Evolutionary conservation across 1,140 invertebrate genomes (phyloP), one percentile per base, ranked within the genome.

Genomic region (Lordiphosa collinella): DNA sequence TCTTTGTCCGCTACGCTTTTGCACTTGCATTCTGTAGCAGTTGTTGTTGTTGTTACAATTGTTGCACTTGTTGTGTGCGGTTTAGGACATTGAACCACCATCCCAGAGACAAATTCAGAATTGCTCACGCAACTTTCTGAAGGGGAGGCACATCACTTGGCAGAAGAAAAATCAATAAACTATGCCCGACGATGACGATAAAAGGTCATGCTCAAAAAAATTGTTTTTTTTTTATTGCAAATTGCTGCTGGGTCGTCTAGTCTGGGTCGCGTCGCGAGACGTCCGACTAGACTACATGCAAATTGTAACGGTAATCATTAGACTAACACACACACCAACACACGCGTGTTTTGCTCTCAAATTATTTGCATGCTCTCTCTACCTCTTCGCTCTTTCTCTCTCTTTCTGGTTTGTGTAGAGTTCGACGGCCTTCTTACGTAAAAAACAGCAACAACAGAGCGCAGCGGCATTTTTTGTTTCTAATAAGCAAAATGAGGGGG

Each of bases 341-440:
- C 61, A 31, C 31, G n/a, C 32, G 29, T 31, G 51, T 29, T 29
- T 12, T 38, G 29, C 29, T 60, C 55, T 50, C 50, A 13, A 41
- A 68, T 48, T 62, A 75, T 80, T 80, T 82, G 76, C 76, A 62
- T 63, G 49, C 50, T 43, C 25, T 46, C 46, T 36, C 67, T 0
- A 22, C 3, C 18, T 22, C 18, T 22, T 58, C 74, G 37, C 25
- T 54, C 29, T 18, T 8, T 54, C 29, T 18, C 10, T 11, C 43
- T 16, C 43, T 29, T 37, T 22, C 31, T 47, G 38, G 31, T 68
- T 52, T 49, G 51, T 72, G 76, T 66, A 72, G 79, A 82, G 76
- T 82, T 82, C 76, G 76, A 82, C 76, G 76, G 76, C 76, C 76
- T 82, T 82, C 76, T 82, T 82, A 82, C 76, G 76, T 82, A 82